Evolutionary conservation across 2,888 invertebrate species (phyloP).

Genomic region (Synergus umbraculus): DNA sequence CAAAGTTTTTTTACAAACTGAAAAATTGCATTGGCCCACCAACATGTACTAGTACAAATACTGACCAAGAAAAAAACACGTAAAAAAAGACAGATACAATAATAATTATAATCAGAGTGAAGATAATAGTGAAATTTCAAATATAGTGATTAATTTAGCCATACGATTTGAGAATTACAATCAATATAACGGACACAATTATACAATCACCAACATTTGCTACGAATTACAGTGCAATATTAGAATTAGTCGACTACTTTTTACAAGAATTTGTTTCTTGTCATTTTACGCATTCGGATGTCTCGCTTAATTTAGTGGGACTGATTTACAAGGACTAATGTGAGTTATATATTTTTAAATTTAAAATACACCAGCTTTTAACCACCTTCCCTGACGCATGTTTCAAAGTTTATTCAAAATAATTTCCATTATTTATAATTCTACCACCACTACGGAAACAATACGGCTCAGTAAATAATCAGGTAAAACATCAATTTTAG

Average conservation of each 20-base stretch:
- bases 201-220: slow-evolving; percentile 61
- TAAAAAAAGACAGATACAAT: slow-evolving; percentile 1
- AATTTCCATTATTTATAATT: not conserved
- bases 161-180: slow-evolving; percentile 47
- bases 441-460: slow-evolving; percentile 23
- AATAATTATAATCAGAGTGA: slow-evolving; percentile 5
- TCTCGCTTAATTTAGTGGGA: slow-evolving; percentile 1
- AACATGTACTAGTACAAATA: slow-evolving; percentile 63
- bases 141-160: slow-evolving; percentile 14
- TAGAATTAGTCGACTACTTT: not conserved
- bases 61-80: slow-evolving; percentile 38
- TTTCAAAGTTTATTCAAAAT: slow-evolving; percentile 15
- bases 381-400: slow-evolving; percentile 14
- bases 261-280: not conserved
- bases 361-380: not conserved
- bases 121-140: not conserved
- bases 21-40: slow-evolving; percentile 65
- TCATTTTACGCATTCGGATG: not conserved
- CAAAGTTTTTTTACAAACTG: slow-evolving; percentile 26
- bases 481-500: not conserved
- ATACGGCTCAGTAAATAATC: slow-evolving; percentile 9
- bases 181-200: slow-evolving; percentile 71
- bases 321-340: not conserved
- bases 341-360: not conserved
- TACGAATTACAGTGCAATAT: slow-evolving; percentile 4